A percentile compares a stretch with the other conserved stretches of the same genome.
phyloP scores from a whole-genome alignment of 2,888 invertebrate species.

The Caenorhabditis sp. region DNA sequence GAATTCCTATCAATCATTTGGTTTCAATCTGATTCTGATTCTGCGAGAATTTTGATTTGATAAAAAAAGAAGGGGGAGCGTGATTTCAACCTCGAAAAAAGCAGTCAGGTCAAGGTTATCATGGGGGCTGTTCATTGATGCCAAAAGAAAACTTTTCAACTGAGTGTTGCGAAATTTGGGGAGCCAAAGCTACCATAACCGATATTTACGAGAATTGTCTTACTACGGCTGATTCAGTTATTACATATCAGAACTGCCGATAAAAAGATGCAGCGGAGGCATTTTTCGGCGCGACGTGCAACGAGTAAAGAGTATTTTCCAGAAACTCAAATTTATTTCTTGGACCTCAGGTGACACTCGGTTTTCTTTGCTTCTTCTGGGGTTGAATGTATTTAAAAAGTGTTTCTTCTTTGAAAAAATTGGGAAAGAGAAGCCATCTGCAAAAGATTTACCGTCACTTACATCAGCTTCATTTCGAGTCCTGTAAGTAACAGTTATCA shows the following conservation, averaged over 20 bases:
- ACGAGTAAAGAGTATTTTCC: conserved; percentile 18
- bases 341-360: conserved; percentile 12
- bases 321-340: background rate
- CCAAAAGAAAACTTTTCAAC: background rate
- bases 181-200: conserved; percentile 1
- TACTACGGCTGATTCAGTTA: conserved; percentile 25
- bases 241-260: conserved; percentile 8
- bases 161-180: background rate
- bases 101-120: conserved; percentile 34
- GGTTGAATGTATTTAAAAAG: background rate
- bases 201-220: background rate
- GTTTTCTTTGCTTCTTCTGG: background rate
- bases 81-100: conserved; percentile 4
- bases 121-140: conserved; percentile 15
- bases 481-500: too few relatives aligned
- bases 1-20: conserved; percentile 14
- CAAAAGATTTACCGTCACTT: too few relatives aligned
- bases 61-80: conserved; percentile 9
- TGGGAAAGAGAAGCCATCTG: too few relatives aligned
- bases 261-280: conserved; percentile 18
- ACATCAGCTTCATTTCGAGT: too few relatives aligned
- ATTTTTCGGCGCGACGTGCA: background rate
- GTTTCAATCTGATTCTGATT: conserved; percentile 6
- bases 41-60: background rate
- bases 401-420: too few relatives aligned